Evolutionary conservation across 2,797 vertebrate genomes (phyloP).

Genomic region (Octomys mimax): DNA sequence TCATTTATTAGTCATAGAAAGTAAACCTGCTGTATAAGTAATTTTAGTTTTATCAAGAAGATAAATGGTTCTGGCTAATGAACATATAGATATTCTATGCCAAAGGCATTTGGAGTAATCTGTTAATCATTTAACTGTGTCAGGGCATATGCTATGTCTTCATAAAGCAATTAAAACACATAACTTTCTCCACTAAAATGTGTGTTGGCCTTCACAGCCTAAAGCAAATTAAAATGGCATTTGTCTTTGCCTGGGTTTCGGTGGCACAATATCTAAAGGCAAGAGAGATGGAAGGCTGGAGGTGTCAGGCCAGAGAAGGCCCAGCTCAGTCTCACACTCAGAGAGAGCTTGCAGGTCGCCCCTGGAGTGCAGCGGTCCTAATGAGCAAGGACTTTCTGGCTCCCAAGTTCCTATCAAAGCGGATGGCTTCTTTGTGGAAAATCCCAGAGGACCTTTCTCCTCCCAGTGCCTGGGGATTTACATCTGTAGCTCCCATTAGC

Average conservation of each 20-base stretch:
- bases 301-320: neutral
- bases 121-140: constrained; percentile 92
- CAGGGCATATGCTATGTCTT: constrained; percentile 91
- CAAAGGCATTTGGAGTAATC: constrained; percentile 90
- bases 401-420: neutral
- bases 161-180: constrained; percentile 91
- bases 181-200: constrained; percentile 87
- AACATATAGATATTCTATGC: constrained; percentile 91
- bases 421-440: constrained; percentile 56
- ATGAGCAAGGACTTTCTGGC: constrained; percentile 18
- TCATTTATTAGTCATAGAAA: constrained; percentile 92
- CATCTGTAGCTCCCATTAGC: constrained; percentile 79
- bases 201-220: constrained; percentile 86
- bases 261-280: constrained; percentile 78
- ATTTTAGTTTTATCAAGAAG: constrained; percentile 92
- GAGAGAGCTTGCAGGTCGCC: constrained; percentile 45
- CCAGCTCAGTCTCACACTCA: neutral
- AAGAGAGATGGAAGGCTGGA: constrained; percentile 63
- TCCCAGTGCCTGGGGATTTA: constrained; percentile 74
- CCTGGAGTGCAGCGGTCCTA: neutral
- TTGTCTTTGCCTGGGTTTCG: constrained; percentile 84
- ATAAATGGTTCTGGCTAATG: constrained; percentile 91
- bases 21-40: constrained; percentile 91
- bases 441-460: constrained; percentile 21
- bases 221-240: constrained; percentile 88